phyloP scores from a whole-genome alignment of 2,888 invertebrate genomes.

The Parnassius apollo region DNA sequence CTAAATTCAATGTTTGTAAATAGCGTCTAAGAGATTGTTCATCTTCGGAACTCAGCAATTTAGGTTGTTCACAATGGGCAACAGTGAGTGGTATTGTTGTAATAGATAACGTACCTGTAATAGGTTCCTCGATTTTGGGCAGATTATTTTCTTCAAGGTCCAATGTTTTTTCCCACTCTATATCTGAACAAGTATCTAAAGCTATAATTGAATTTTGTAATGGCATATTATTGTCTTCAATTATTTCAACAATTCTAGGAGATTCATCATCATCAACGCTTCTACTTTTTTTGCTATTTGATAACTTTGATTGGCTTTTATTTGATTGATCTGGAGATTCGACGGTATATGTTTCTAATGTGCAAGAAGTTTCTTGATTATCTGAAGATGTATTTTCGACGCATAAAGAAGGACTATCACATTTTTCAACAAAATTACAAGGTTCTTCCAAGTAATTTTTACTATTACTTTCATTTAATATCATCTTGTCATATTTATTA shows the following conservation, averaged over 20 bases:
- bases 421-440: neutral
- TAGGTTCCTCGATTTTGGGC: constrained; percentile 43
- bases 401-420: neutral
- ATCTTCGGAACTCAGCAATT: constrained; percentile 78
- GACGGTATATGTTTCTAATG: constrained; percentile 52
- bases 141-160: constrained; percentile 52
- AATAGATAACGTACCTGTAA: constrained; percentile 61
- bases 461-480: neutral
- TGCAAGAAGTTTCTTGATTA: constrained; percentile 2
- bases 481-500: neutral
- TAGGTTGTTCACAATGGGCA: constrained; percentile 62
- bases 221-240: constrained; percentile 50
- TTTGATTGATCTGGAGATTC: constrained; percentile 66
- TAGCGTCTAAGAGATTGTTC: constrained; percentile 79
- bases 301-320: constrained; percentile 57
- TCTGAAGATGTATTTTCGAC: neutral
- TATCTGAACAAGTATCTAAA: constrained; percentile 84
- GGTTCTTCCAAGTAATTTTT: neutral
- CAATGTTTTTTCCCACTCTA: constrained; percentile 80
- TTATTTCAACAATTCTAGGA: constrained; percentile 68
- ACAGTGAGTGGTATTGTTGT: constrained; percentile 66
- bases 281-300: constrained; percentile 63
- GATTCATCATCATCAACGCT: constrained; percentile 73
- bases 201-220: constrained; percentile 75
- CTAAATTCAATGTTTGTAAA: constrained; percentile 79